Base-by-base conservation (phyloP, 2,888 invertebrate genomes). In the Celastrina argiolus region DNA sequence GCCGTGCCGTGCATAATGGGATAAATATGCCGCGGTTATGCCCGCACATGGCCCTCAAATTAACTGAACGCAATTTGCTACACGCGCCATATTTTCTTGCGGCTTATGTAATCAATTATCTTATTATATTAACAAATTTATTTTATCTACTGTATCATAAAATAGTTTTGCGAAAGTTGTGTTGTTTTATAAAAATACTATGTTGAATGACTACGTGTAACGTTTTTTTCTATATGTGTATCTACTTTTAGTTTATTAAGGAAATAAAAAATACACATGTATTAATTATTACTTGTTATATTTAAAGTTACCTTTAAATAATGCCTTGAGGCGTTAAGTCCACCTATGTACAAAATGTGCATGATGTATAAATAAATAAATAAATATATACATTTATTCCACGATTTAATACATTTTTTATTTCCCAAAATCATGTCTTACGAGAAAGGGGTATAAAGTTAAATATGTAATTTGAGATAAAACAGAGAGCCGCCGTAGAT, bases 391-490 rank as follows among this genome's bases (percentile, higher is more conserved):
- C 28, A 16, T 39, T 39, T 18, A 39, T 51, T 51, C 26, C 22
- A 26, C 22, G 51, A 2, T 51, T 5, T 51, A 51, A 26, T 51
- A 12, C 22, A 51, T 51, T 51, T 51, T 51, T 51, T 22, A 51
- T 51, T 51, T 51, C 12, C 14, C 51, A 51, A 26, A 26, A 26
- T 26, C 51, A 51, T 26, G 22, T 26, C n/a, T 31, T 58, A 81
- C 72, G 76, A 75, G 69, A 82, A 84, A 82, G 84, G 81, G 79
- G 79, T 87, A 83, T 87, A 82, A 85, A 88, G 87, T 89, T 90
- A 90, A 89, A 88, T 89, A 90, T 89, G 88, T 91, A 90, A 91
- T 90, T 90, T 88, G 81, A 89, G 91, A 91, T 91, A 91, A 91
- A 88, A 81, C 83, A 88, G 84, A 86, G 87, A 87, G 85, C 87